Evolutionary conservation across 2,113 vertebrate genomes (phyloP).

Genomic region (Datnioides undecimradiatus): DNA sequence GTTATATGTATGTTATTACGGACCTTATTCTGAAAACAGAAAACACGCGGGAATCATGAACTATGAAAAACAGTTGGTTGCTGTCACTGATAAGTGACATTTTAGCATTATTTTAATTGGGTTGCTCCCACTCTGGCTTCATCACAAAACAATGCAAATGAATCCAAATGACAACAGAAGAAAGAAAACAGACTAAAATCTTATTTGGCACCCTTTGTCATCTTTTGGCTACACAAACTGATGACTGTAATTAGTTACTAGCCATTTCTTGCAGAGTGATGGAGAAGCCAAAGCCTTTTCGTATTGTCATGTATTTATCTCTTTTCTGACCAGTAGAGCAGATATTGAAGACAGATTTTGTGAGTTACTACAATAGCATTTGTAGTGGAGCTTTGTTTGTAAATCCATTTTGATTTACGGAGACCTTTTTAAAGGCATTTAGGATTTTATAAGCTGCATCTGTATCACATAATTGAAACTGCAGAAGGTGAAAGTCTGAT

Average conservation of each 20-base stretch:
- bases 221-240: background rate
- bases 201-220: background rate
- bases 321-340: background rate
- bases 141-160: background rate
- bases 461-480: slow-evolving; percentile 13
- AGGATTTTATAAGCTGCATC: background rate
- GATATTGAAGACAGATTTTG: background rate
- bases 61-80: background rate
- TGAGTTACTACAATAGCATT: background rate
- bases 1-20: background rate
- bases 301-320: background rate
- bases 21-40: background rate
- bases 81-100: background rate
- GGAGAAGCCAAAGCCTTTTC: background rate
- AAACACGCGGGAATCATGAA: background rate
- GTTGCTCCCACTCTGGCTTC: background rate
- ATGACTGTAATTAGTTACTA: background rate
- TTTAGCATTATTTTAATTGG: background rate
- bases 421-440: background rate
- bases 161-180: slow-evolving; percentile 4
- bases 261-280: background rate
- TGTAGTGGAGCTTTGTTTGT: background rate
- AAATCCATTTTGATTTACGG: background rate
- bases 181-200: background rate
- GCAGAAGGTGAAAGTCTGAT: background rate